Percentiles rank a stretch among this genome's conserved stretches.
Evolutionary conservation across 2,113 vertebrate genomes (phyloP).

Genomic region (Megaceryle maxima): DNA sequence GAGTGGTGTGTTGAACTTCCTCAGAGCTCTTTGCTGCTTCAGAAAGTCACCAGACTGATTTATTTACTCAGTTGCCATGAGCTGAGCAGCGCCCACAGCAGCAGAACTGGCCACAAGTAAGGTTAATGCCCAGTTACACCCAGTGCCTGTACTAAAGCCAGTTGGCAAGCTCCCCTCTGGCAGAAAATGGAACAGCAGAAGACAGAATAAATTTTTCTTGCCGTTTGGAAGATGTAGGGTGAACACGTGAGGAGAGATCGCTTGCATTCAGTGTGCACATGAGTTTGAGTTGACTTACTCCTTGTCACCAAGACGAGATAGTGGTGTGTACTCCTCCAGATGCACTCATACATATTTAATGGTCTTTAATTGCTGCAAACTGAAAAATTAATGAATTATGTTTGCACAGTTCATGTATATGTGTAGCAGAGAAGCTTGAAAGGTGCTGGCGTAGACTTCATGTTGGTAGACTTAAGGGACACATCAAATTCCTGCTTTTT

Average conservation of each 20-base stretch:
- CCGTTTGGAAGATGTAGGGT: fast-evolving
- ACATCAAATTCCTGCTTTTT: not conserved
- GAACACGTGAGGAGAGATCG: not conserved
- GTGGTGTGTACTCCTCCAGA: not conserved
- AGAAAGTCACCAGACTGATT: not conserved
- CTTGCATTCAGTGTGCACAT: fast-evolving
- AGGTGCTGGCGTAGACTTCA: not conserved
- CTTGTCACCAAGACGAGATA: not conserved
- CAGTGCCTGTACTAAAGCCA: not conserved
- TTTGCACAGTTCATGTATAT: not conserved
- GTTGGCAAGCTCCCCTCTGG: not conserved
- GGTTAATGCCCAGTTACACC: fast-evolving
- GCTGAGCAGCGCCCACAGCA: not conserved
- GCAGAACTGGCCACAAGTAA: not conserved
- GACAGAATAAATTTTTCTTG: not conserved
- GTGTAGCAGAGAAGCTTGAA: not conserved
- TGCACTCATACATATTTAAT: slow-evolving; percentile 47
- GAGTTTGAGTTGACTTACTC: not conserved
- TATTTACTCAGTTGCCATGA: not conserved
- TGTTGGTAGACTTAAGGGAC: not conserved
- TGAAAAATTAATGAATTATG: slow-evolving; percentile 43
- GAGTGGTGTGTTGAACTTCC: not conserved
- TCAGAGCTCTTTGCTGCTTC: not conserved
- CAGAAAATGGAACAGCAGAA: not conserved
- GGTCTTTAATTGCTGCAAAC: slow-evolving; percentile 7